Evolutionary conservation across 1,140 invertebrate species (phyloP).

Genomic region (Conopomorpha cramerella): DNA sequence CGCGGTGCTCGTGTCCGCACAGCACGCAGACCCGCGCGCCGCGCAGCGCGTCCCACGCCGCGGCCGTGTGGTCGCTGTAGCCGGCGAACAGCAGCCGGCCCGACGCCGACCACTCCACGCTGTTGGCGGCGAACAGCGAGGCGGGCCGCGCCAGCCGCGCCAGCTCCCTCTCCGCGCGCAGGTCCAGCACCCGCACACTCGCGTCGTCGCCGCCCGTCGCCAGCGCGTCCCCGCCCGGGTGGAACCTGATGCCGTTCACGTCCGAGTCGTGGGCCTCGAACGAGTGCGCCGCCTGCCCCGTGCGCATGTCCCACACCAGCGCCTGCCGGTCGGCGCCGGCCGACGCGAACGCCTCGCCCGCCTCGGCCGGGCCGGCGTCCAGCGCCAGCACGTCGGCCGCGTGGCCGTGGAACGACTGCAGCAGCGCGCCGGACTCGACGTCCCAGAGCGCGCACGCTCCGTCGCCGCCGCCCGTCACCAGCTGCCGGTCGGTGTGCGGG

Average conservation of each 20-base stretch:
- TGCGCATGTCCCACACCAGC: constrained; percentile 99
- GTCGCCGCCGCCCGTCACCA: constrained; percentile 97
- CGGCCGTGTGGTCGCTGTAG: constrained; percentile 98
- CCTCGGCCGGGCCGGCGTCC: constrained; percentile 95
- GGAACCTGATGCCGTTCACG: constrained; percentile 97
- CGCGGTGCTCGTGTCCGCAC: constrained; percentile 97
- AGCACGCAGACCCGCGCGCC: constrained; percentile 87
- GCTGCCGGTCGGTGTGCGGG: constrained; percentile 99
- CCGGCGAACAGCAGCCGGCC: constrained; percentile 96
- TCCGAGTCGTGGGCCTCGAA: constrained; percentile 99
- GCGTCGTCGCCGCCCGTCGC: constrained; percentile 98
- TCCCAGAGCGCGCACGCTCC: constrained; percentile 99
- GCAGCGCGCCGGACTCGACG: constrained; percentile 95
- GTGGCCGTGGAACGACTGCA: constrained; percentile 99
- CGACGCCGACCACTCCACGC: constrained; percentile 96
- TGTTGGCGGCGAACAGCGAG: constrained; percentile 98
- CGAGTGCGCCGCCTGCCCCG: constrained; percentile 96
- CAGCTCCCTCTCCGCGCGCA: constrained; percentile 97
- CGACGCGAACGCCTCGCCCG: constrained; percentile 97
- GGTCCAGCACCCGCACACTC: constrained; percentile 96
- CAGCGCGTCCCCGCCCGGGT: constrained; percentile 99
- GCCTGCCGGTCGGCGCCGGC: constrained; percentile 97
- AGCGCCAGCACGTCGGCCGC: constrained; percentile 97
- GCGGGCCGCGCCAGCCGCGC: constrained; percentile 96
- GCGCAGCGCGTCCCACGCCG: constrained; percentile 98